phyloP scores from a whole-genome alignment of 2,888 invertebrate genomes.

The Isoperla grammatica region DNA sequence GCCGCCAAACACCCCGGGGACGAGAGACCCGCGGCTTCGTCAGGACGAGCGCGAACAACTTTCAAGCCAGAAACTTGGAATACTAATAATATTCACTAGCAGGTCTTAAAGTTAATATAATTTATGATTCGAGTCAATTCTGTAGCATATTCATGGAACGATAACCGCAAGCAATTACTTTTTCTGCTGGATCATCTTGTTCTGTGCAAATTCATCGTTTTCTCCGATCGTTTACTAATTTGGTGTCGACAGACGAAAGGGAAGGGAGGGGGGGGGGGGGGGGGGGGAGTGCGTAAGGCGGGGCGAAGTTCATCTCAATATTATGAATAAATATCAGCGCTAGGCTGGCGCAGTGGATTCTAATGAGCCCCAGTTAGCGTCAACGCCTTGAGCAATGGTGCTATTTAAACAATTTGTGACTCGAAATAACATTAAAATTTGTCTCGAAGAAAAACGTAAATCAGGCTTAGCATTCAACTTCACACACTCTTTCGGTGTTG shows the following conservation, averaged over 20 bases:
- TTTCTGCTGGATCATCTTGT: conserved; percentile 22
- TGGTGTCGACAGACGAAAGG: conserved; percentile 18
- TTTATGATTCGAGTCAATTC: conserved; percentile 29
- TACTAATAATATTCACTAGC: conserved; percentile 25
- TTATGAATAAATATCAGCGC: conserved; percentile 48
- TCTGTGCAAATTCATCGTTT: conserved; percentile 17
- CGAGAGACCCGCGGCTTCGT: background rate
- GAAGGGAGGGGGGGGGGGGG: conserved; percentile 4
- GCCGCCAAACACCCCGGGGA: conserved; percentile 5
- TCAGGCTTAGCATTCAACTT: conserved; percentile 45
- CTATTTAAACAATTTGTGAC: conserved; percentile 51
- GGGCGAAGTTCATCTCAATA: conserved; percentile 45
- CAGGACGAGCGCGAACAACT: conserved; percentile 8
- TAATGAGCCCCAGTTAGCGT: conserved; percentile 49
- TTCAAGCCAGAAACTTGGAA: conserved; percentile 20
- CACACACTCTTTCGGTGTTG: conserved; percentile 18
- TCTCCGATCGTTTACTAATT: conserved; percentile 26
- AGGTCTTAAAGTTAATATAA: conserved; percentile 31
- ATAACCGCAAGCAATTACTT: conserved; percentile 28
- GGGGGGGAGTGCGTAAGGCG: conserved; percentile 7
- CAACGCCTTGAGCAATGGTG: conserved; percentile 48
- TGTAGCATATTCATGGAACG: conserved; percentile 22
- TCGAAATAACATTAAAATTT: conserved; percentile 51
- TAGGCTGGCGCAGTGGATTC: conserved; percentile 35
- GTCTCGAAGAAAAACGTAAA: conserved; percentile 47